A percentile compares a stretch with the other conserved stretches of the same genome.
phyloP scores from a whole-genome alignment of 1,140 invertebrate species.

The Macrobrachium nipponense region DNA sequence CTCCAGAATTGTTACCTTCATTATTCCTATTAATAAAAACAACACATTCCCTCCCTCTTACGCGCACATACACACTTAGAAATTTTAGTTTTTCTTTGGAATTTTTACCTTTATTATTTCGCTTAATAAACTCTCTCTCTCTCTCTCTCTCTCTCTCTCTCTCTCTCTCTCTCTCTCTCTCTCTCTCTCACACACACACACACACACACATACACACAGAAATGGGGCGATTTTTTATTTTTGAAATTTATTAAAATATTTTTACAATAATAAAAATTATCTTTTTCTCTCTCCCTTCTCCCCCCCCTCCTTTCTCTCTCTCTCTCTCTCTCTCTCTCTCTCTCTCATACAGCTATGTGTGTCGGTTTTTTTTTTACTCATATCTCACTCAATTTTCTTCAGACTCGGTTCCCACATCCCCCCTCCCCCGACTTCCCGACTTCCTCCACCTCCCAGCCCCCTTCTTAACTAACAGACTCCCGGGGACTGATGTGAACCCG shows the following conservation, averaged over 20 bases:
- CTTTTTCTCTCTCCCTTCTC: background rate
- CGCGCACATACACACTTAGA: too few relatives aligned
- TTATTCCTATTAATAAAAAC: too few relatives aligned
- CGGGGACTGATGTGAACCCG: conserved; percentile 5
- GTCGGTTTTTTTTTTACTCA: background rate
- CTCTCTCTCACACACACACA: too few relatives aligned
- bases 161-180: background rate
- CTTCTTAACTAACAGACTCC: conserved; percentile 1
- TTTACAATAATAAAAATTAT: too few relatives aligned
- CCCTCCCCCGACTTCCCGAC: too few relatives aligned
- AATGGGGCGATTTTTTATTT: too few relatives aligned
- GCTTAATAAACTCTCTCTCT: background rate
- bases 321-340: background rate
- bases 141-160: background rate
- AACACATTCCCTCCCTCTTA: too few relatives aligned
- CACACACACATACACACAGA: too few relatives aligned
- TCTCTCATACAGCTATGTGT: background rate
- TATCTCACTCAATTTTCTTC: background rate
- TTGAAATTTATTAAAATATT: too few relatives aligned
- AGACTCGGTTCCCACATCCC: background rate
- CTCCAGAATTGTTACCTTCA: too few relatives aligned
- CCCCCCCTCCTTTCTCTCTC: background rate
- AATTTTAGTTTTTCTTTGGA: too few relatives aligned
- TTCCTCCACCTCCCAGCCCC: background rate
- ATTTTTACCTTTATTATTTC: too few relatives aligned